Percentiles rank a stretch among this genome's conserved stretches.
Evolutionary conservation across 2,888 invertebrate species (phyloP).

Genomic region (Rhamnusium bicolor): DNA sequence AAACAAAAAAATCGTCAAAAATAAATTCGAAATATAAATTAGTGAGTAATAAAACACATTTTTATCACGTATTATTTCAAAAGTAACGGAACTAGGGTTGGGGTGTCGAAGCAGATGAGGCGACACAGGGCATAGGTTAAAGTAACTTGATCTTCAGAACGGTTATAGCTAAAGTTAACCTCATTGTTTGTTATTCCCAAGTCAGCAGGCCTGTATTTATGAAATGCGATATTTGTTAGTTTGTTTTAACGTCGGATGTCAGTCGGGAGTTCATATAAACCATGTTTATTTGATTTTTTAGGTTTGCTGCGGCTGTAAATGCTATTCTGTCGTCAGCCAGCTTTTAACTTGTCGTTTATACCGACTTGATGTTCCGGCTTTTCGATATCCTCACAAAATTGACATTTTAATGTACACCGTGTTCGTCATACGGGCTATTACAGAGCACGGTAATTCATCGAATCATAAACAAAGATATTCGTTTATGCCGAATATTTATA

Average conservation of each 20-base stretch:
- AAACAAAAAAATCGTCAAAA: too few relatives aligned
- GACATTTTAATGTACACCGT: conserved; percentile 54
- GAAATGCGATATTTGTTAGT: conserved; percentile 65
- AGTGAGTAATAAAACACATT: too few relatives aligned
- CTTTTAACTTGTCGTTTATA: conserved; percentile 44
- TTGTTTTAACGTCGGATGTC: conserved; percentile 63
- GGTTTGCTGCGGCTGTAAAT: conserved; percentile 31
- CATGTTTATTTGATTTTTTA: conserved; percentile 39
- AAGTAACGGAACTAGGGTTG: background rate
- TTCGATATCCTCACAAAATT: conserved; percentile 49
- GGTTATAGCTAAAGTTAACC: conserved; percentile 47
- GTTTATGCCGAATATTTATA: conserved; percentile 35
- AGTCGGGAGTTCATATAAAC: conserved; percentile 55
- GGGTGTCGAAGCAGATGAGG: conserved; percentile 21
- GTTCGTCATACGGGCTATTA: conserved; percentile 30
- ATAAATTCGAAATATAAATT: too few relatives aligned
- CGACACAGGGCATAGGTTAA: conserved; percentile 20
- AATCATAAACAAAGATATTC: conserved; percentile 30
- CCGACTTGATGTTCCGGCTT: conserved; percentile 26
- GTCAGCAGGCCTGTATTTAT: conserved; percentile 55
- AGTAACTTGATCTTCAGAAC: conserved; percentile 36
- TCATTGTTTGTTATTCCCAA: conserved; percentile 62
- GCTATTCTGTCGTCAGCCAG: conserved; percentile 34
- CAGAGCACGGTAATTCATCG: conserved; percentile 23
- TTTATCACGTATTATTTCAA: too few relatives aligned